phyloP scores from a whole-genome alignment of 2,797 vertebrate species.

The Melanotaenia pygmaea region DNA sequence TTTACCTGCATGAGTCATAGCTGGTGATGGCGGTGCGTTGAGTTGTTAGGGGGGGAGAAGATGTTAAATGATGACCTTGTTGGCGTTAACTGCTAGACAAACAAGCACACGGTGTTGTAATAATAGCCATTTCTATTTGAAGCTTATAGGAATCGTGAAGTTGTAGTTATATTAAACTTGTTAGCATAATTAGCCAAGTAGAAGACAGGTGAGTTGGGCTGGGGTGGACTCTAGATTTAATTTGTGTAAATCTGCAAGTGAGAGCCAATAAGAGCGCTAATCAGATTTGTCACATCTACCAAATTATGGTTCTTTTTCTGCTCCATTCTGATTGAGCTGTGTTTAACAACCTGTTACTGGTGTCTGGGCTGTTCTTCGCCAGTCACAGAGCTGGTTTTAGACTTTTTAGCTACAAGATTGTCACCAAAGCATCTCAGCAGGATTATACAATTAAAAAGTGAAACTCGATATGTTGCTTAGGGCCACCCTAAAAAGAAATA shows the following conservation, averaged over 20 bases:
- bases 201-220: not conserved
- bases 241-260: conserved; percentile 15
- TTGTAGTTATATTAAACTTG: not conserved
- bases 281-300: not conserved
- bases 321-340: not conserved
- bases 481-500: conserved; percentile 15
- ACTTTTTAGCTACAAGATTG: conserved; percentile 10
- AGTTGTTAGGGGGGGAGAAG: not conserved
- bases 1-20: conserved; percentile 49
- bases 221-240: no score
- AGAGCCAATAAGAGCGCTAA: conserved; percentile 5
- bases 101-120: not conserved
- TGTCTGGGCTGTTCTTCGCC: not conserved
- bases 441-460: conserved; percentile 8
- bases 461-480: not conserved
- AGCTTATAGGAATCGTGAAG: not conserved
- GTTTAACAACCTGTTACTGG: conserved; percentile 46
- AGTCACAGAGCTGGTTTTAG: not conserved
- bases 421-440: conserved; percentile 20
- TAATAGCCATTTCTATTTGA: no score
- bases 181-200: conserved; percentile 9
- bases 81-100: not conserved
- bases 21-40: conserved; percentile 1
- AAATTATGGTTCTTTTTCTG: no score
- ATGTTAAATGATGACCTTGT: conserved; percentile 1